Base-by-base conservation (phyloP, 2,113 vertebrate species). In the Oplegnathus fasciatus region DNA sequence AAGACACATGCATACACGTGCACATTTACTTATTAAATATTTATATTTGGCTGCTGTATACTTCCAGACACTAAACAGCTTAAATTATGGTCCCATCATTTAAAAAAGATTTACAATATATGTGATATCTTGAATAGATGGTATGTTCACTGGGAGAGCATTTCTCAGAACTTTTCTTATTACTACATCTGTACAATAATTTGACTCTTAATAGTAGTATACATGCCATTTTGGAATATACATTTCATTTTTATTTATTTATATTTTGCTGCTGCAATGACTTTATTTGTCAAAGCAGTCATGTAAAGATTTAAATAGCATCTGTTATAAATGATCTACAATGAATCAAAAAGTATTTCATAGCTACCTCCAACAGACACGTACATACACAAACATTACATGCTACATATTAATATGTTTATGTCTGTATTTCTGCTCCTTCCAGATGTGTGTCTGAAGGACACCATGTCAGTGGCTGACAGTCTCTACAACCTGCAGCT, bases 381-480 rank as follows among this genome's bases (percentile, higher is more conserved):
- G 1, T 24, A 3, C 30, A 24, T 50, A 37, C 14, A 26, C 20
- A 32, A 48, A 24, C 4, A 55, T 9, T 9, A 42, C 0, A 61
- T 1, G 5, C 20, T 24, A 22, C 15, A 44, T 32, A 11, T 65
- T 34, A 46, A 71, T 48, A 48, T 71, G 24, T 60, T 28, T 7
- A 37, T 22, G 9, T 30, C 18, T 13, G 34, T 58, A 2, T 52
- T 55, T 46, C 13, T 57, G 42, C 57, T 66, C 5, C 9, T 44
- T 78, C 2, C 93, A 98, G 97, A 98, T 55, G 96, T 98, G 65
- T 97, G 97, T 87, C 93, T 98, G 92, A 98, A 98, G 95, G 97
- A 98, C 92, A 97, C 97, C 79, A 98, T 98, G 97, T 98, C 97
- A 0, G 96, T 98, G 86, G 96, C 97, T 0, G 97, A 98, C 95